Evolutionary conservation across 30 jellyfish, hydroid and myxozoan genomes (phyloP).

Genomic region (Chironex yamaguchii): DNA sequence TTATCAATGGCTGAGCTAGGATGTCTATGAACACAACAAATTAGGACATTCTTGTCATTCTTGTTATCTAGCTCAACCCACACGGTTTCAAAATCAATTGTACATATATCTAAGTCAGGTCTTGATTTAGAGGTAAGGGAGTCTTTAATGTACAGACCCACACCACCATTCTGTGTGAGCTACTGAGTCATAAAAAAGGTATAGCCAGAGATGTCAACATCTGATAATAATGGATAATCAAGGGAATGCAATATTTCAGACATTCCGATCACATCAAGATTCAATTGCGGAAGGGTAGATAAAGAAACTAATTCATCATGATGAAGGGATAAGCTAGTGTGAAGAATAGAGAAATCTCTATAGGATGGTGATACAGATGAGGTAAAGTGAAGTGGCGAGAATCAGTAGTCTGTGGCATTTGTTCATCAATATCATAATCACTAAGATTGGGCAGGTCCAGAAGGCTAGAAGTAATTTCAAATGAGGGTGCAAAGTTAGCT

Average conservation of each 20-base stretch:
- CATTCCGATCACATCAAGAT: conserved; percentile 11
- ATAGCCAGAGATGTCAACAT: conserved; percentile 20
- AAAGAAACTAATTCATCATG: conserved; percentile 24
- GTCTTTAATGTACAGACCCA: conserved; percentile 20
- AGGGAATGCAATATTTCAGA: conserved; percentile 19
- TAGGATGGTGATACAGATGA: conserved; percentile 1
- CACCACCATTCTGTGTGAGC: conserved; percentile 48
- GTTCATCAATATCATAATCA: conserved; percentile 19
- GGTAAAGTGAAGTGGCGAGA: conserved; percentile 30
- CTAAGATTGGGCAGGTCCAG: conserved; percentile 19
- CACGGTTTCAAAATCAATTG: conserved; percentile 47
- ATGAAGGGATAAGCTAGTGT: conserved; percentile 26
- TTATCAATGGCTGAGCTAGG: conserved; percentile 27
- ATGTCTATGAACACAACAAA: conserved; percentile 43
- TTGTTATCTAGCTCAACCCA: conserved; percentile 23
- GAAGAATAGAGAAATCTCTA: conserved; percentile 49
- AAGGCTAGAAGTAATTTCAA: conserved; percentile 20
- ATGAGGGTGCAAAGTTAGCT: no score
- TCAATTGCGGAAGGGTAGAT: conserved; percentile 1
- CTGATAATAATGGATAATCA: conserved; percentile 3
- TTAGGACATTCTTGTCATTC: neutral
- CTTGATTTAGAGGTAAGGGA: conserved; percentile 16
- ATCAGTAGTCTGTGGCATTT: conserved; percentile 15
- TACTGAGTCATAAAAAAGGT: conserved; percentile 26
- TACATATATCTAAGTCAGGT: neutral